Evolutionary conservation across 2,888 invertebrate species (phyloP).

Genomic region (Dolomedes plantarius): DNA sequence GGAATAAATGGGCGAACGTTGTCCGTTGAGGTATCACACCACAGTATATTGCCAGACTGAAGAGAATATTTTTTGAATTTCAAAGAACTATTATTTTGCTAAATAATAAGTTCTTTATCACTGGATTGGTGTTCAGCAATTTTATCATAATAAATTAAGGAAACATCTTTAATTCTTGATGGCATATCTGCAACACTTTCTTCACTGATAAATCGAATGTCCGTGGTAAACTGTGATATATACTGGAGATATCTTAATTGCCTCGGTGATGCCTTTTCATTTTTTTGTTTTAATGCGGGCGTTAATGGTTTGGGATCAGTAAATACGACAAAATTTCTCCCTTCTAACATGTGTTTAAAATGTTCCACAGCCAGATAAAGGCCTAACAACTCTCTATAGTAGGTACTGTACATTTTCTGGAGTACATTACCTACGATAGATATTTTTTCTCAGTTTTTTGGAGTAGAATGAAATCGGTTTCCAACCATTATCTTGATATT

Average conservation of each 20-base stretch:
- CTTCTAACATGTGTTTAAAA: slow-evolving; percentile 37
- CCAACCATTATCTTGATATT: slow-evolving; percentile 71
- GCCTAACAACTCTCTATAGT: slow-evolving; percentile 14
- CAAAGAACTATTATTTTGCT: too few relatives aligned
- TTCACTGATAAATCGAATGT: too few relatives aligned
- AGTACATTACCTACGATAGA: too few relatives aligned
- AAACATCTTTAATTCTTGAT: slow-evolving; percentile 20
- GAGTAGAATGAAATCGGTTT: slow-evolving; percentile 45
- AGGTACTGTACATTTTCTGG: slow-evolving; percentile 20
- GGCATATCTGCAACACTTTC: slow-evolving; percentile 72
- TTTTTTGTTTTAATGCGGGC: slow-evolving; percentile 1
- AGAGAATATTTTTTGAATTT: too few relatives aligned
- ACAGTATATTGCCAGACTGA: too few relatives aligned
- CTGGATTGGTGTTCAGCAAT: too few relatives aligned
- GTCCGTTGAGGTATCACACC: slow-evolving; percentile 27
- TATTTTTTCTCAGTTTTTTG: slow-evolving; percentile 11
- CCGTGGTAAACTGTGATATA: slow-evolving; percentile 75
- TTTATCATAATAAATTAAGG: too few relatives aligned
- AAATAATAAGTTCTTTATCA: too few relatives aligned
- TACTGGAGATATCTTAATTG: too few relatives aligned
- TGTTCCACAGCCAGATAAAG: slow-evolving; percentile 31
- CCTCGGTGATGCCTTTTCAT: slow-evolving; percentile 74
- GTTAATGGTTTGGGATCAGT: background rate
- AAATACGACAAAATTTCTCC: background rate
- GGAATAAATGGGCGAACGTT: too few relatives aligned